phyloP scores from a whole-genome alignment of 2,113 vertebrate species.

The Aix galericulata region DNA sequence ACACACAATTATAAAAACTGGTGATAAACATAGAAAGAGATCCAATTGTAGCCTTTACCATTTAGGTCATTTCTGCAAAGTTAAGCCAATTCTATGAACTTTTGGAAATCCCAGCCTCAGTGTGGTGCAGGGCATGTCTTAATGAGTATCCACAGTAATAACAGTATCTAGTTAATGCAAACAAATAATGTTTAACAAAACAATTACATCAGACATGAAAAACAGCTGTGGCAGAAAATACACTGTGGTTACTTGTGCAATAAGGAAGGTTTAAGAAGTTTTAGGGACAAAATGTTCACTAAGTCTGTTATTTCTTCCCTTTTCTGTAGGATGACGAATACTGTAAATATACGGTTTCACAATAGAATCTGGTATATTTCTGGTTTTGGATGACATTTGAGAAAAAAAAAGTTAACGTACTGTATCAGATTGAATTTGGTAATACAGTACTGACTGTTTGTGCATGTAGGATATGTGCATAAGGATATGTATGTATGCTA shows the following conservation, averaged over 20 bases:
- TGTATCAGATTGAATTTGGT: background rate
- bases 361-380: background rate
- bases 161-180: slow-evolving; percentile 8
- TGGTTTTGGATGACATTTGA: background rate
- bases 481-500: background rate
- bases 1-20: background rate
- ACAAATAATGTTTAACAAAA: slow-evolving; percentile 53
- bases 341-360: background rate
- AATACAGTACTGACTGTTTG: background rate
- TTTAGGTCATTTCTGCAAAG: background rate
- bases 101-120: background rate
- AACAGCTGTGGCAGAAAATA: slow-evolving; percentile 39
- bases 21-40: background rate
- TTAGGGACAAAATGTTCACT: slow-evolving; percentile 10
- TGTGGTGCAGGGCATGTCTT: background rate
- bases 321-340: background rate
- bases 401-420: background rate
- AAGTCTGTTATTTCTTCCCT: background rate
- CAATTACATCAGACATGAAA: slow-evolving; percentile 35
- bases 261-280: background rate
- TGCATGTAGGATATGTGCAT: background rate
- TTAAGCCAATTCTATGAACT: background rate
- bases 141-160: slow-evolving; percentile 13
- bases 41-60: background rate
- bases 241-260: slow-evolving; percentile 26